Evolutionary conservation across 2,888 invertebrate genomes (phyloP), one percentile per base, ranked within the genome.

Genomic region (Sylvicola cinctus): DNA sequence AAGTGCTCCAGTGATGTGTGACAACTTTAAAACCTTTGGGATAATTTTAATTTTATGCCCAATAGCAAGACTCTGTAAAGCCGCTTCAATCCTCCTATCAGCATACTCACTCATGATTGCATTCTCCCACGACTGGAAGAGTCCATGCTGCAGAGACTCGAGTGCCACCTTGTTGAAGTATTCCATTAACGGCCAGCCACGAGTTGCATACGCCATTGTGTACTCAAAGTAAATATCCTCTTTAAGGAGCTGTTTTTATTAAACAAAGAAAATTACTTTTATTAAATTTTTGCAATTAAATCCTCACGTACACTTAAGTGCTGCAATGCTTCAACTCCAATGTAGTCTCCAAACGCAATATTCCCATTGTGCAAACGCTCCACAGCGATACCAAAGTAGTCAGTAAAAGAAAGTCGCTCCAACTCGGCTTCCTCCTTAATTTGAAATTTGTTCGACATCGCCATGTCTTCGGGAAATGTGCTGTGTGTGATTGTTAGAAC

Each of bases 181-280:
- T 0, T 45, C 45, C 55, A 55, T 54, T 14, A 55, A 17, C 0
- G 47, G 45, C 55, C 55, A 55, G 7, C 55, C 55, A 2, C 52
- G 43, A 23, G 53, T 45, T n/a, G 52, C 41, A 5, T 53, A 50
- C 2, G 48, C 52, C 10, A 52, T 44, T 1, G 54, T 52, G 48
- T 52, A 55, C 34, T 55, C 55, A 29, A 49, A 52, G 32, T 49
- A 55, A 0, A 55, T 31, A 41, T 55, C 50, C 37, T 55, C 54
- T 13, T 45, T 50, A 2, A 45, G 34, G 3, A 55, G 43, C 55
- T 55, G n/a, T n/a, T n/a, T n/a, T n/a, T n/a, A n/a, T 20, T 8
- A 20, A 20, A 6, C 20, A 20, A 20, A 20, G n/a, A n/a, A n/a
- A n/a, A n/a, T n/a, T n/a, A n/a, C n/a, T 16, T 34, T 11, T 23